Conservation (phyloP, 1,140 invertebrate species). For the Cyclargus thomasi region DNA sequence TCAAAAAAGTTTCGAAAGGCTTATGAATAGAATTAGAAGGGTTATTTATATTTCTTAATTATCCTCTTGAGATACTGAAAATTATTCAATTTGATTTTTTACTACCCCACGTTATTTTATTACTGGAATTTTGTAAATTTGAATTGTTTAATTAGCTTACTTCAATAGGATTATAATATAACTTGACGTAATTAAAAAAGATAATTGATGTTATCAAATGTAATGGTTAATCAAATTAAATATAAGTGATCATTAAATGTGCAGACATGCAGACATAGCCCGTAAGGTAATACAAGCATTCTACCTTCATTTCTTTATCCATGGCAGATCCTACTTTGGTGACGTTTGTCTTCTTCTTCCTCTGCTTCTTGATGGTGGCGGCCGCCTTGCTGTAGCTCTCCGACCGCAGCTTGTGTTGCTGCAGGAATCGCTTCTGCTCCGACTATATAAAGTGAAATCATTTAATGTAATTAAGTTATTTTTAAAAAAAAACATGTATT, state of each 20-base stretch:
- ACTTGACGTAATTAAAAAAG: no score
- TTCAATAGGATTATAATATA: no score
- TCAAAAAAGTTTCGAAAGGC: neutral
- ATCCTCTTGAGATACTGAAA: slow-evolving; percentile 9
- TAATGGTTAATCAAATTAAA: no score
- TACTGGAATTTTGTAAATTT: neutral
- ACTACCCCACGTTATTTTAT: neutral
- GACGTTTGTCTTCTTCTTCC: slow-evolving; percentile 87
- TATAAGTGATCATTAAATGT: no score
- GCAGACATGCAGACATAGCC: no score
- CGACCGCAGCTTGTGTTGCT: slow-evolving; percentile 90
- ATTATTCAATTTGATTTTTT: neutral
- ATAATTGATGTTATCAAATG: no score
- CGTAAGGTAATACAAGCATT: no score
- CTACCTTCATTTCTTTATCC: slow-evolving; percentile 92
- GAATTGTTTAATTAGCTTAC: neutral
- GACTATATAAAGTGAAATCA: slow-evolving; percentile 80
- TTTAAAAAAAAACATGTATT: no score
- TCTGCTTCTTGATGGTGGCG: slow-evolving; percentile 90
- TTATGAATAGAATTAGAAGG: neutral
- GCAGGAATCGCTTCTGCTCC: slow-evolving; percentile 92
- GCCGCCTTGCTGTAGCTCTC: slow-evolving; percentile 93
- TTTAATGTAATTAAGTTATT: no score
- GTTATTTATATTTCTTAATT: neutral
- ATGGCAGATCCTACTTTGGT: slow-evolving; percentile 86